Evolutionary conservation across 2,113 vertebrate genomes (phyloP).

Genomic region (Hylia prasina): DNA sequence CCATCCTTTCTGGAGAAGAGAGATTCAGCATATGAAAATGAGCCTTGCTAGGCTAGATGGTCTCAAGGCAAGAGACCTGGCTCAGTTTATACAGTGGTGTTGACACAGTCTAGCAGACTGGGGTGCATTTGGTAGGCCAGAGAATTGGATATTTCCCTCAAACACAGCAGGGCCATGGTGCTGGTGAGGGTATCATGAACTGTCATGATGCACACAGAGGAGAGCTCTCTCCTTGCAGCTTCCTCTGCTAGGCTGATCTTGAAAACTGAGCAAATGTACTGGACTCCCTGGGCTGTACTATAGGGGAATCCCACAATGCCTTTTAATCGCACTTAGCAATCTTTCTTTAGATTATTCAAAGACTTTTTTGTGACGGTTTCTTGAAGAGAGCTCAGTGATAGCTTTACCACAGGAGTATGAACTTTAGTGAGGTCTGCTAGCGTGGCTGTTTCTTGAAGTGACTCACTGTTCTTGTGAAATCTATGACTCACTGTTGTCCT

Average conservation of each 20-base stretch:
- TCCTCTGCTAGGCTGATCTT: not conserved
- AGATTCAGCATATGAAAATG: not conserved
- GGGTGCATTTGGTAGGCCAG: not conserved
- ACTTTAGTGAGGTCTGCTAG: not conserved
- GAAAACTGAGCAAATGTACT: not conserved
- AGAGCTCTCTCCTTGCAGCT: not conserved
- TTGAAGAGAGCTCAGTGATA: not conserved
- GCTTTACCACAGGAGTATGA: not conserved
- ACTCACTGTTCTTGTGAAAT: slow-evolving; percentile 26
- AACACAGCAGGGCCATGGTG: not conserved
- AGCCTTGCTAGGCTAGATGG: not conserved
- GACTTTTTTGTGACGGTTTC: not conserved
- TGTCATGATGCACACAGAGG: too few relatives aligned
- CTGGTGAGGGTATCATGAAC: not conserved
- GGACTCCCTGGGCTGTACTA: not conserved
- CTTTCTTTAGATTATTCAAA: not conserved
- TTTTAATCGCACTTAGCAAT: not conserved
- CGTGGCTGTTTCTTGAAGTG: not conserved
- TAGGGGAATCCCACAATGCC: rapidly evolving
- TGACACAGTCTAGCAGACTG: not conserved
- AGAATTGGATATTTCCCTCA: not conserved
- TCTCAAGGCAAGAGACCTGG: not conserved
- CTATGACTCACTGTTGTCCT: slow-evolving; percentile 46
- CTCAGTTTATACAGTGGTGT: not conserved
- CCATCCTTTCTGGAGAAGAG: not conserved